phyloP scores from a whole-genome alignment of 2,797 vertebrate species.

The Acrossocheilus fasciatus region DNA sequence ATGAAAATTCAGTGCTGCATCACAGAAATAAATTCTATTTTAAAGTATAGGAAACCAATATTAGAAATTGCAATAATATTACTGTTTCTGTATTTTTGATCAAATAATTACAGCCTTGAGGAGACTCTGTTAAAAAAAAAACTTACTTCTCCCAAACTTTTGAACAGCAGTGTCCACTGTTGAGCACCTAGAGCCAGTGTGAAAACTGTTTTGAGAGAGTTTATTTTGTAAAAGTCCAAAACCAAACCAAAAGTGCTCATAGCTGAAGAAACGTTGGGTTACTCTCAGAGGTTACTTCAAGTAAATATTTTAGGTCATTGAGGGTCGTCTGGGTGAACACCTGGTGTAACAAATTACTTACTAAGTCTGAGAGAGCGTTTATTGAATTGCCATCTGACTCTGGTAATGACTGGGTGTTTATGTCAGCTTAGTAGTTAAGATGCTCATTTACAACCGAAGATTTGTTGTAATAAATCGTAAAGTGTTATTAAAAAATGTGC shows the following conservation, averaged over 20 bases:
- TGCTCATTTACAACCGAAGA: background rate
- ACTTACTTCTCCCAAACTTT: background rate
- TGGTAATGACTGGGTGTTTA: background rate
- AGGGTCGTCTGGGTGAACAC: background rate
- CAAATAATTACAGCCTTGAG: background rate
- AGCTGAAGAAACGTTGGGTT: background rate
- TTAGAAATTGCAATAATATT: background rate
- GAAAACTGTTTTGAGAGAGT: background rate
- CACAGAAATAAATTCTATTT: too few relatives aligned
- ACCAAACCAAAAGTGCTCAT: background rate
- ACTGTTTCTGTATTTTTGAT: background rate
- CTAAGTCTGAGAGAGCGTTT: background rate
- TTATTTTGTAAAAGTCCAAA: background rate
- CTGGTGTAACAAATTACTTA: background rate
- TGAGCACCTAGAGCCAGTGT: background rate
- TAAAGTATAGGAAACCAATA: background rate
- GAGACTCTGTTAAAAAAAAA: too few relatives aligned
- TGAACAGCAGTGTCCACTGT: background rate
- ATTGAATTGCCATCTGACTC: background rate
- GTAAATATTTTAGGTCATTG: background rate
- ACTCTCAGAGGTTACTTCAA: background rate
- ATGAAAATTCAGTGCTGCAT: background rate
- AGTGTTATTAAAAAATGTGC: background rate
- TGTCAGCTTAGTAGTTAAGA: background rate
- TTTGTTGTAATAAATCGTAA: background rate